Percentiles rank a stretch among this genome's conserved stretches.
phyloP scores from a whole-genome alignment of 2,797 vertebrate genomes.

The Alectoris magna region DNA sequence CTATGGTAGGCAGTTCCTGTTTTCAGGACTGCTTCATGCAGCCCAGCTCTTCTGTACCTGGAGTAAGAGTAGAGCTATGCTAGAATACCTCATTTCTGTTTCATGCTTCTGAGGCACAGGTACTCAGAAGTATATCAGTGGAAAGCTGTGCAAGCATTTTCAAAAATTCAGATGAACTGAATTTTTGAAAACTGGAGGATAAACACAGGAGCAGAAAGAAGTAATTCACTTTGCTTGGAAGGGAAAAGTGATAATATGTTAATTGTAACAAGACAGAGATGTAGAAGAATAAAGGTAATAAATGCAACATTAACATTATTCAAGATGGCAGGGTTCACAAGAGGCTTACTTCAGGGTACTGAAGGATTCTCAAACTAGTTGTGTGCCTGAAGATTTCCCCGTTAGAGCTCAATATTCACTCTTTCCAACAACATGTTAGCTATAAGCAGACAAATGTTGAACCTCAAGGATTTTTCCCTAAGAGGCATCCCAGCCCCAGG shows the following conservation, averaged over 20 bases:
- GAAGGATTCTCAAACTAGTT: not conserved
- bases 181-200: accelerated
- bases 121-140: not conserved
- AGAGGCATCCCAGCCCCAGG: not conserved
- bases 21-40: not conserved
- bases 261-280: not conserved
- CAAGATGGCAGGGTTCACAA: not conserved
- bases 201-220: not conserved
- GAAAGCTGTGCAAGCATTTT: not conserved
- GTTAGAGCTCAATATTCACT: not conserved
- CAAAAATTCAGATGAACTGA: not conserved
- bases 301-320: not conserved
- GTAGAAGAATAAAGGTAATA: not conserved
- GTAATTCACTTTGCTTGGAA: not conserved
- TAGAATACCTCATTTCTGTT: not conserved
- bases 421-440: not conserved
- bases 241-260: not conserved
- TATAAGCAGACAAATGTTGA: not conserved
- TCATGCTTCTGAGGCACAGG: not conserved
- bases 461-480: not conserved
- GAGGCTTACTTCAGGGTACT: not conserved
- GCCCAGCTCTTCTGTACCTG: not conserved
- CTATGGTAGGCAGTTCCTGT: not conserved
- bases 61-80: not conserved
- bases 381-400: not conserved